Percentiles rank a stretch among this genome's conserved stretches.
Evolutionary conservation across 2,888 invertebrate genomes (phyloP).

Genomic region (Perithous albicinctus): DNA sequence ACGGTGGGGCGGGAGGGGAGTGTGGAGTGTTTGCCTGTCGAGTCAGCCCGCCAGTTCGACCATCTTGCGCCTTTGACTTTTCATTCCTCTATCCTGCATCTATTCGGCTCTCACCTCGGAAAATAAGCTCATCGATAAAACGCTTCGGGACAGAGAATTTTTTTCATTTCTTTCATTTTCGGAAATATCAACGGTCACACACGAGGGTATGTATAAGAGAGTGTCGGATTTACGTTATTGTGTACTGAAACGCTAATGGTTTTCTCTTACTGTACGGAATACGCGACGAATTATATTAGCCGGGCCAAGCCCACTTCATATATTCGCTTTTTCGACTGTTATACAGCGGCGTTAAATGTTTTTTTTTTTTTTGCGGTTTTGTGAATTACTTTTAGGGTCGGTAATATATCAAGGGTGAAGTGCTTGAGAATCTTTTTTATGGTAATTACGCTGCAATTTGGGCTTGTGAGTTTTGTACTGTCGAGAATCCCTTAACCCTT

Average conservation of each 20-base stretch:
- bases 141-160: background rate
- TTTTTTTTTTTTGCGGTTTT: background rate
- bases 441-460: background rate
- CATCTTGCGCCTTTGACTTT: conserved; percentile 64
- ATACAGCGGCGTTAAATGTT: conserved; percentile 70
- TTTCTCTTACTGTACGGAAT: background rate
- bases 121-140: conserved; percentile 7
- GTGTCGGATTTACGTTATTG: background rate
- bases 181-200: background rate
- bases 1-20: background rate
- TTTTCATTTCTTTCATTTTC: too few species aligned
- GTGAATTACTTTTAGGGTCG: background rate
- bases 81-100: conserved; percentile 1
- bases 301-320: conserved; percentile 60
- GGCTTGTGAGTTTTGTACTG: background rate
- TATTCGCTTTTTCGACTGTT: conserved; percentile 73
- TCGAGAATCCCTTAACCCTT: conserved; percentile 81
- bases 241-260: background rate
- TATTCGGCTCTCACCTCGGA: background rate
- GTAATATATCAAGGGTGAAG: background rate
- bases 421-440: too few species aligned
- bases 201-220: background rate
- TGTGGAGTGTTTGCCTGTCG: background rate
- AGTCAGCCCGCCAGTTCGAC: conserved; percentile 51
- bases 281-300: conserved; percentile 40